A percentile compares a stretch with the other conserved stretches of the same genome.
These are phyloP conservation scores for Peromyscus nudipes DNA, from an alignment of 2,797 vertebrate species.

Conservation along the genomic window DNA sequence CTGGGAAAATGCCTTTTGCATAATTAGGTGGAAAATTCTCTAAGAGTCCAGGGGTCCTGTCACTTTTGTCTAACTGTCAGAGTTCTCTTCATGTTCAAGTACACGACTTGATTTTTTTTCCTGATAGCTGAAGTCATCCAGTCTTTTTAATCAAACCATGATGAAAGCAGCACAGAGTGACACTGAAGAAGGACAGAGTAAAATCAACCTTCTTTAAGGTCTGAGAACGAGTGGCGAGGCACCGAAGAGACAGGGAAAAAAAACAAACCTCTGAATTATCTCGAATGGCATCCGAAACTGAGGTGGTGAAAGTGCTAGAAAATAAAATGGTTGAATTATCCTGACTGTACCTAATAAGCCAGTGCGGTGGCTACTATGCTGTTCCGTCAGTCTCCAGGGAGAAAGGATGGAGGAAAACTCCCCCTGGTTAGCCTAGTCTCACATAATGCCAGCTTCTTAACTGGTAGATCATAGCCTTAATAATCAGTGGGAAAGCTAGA, in stretches of 20 bases:
- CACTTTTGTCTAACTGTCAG: slow-evolving; percentile 53
- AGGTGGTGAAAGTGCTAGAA: background rate
- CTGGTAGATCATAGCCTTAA: background rate
- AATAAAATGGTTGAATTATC: background rate
- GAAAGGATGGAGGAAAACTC: background rate
- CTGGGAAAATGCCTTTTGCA: slow-evolving; percentile 37
- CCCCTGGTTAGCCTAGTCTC: background rate
- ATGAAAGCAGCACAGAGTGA: background rate
- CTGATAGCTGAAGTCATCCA: background rate
- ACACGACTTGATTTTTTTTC: slow-evolving; percentile 26
- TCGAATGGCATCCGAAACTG: background rate
- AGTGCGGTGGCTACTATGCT: no score
- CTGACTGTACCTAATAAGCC: background rate
- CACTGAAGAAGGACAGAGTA: background rate
- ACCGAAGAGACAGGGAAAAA: background rate
- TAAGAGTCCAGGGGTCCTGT: background rate
- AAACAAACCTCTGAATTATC: background rate
- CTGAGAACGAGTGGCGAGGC: background rate
- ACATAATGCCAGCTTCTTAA: background rate
- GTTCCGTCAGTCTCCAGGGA: background rate
- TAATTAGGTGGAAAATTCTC: background rate
- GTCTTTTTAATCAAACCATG: slow-evolving; percentile 15
- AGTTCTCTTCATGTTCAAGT: background rate
- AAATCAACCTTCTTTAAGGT: background rate
- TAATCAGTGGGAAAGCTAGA: slow-evolving; percentile 7